These are phyloP conservation scores for Muschampia plurimacula DNA, from an alignment of 2,888 invertebrate species.

Conservation along the genomic window DNA sequence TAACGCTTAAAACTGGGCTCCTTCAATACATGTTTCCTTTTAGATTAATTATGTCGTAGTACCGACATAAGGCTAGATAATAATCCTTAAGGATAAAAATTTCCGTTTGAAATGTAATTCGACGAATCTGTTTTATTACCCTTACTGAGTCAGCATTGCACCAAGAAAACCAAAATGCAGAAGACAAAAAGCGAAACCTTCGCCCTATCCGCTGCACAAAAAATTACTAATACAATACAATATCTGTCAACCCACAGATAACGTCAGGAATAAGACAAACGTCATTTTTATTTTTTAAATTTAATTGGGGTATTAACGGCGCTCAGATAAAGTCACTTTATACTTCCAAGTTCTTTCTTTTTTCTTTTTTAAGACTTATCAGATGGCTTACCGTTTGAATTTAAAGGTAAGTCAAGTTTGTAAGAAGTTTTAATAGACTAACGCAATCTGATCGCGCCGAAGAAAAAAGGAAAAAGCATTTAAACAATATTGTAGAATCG, in stretches of 20 bases:
- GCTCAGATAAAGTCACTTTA: constrained; percentile 78
- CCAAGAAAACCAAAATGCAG: not conserved
- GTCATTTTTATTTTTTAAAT: constrained; percentile 80
- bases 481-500: constrained; percentile 63
- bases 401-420: constrained; percentile 78
- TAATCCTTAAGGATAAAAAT: too few species aligned
- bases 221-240: constrained; percentile 40
- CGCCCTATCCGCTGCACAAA: constrained; percentile 29
- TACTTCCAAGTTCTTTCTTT: constrained; percentile 62
- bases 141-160: not conserved
- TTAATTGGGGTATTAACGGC: constrained; percentile 83
- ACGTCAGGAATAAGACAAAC: constrained; percentile 53
- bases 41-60: too few species aligned
- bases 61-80: too few species aligned
- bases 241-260: constrained; percentile 38
- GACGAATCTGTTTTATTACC: too few species aligned
- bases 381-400: constrained; percentile 84
- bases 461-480: constrained; percentile 60
- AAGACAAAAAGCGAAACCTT: constrained; percentile 8
- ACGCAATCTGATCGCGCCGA: constrained; percentile 72
- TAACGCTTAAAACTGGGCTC: too few species aligned
- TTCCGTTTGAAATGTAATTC: too few species aligned
- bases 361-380: constrained; percentile 73
- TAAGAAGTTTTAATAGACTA: constrained; percentile 83
- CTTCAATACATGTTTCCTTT: too few species aligned